Evolutionary conservation across 2,888 invertebrate species (phyloP).

Genomic region (Polietes domitor): DNA sequence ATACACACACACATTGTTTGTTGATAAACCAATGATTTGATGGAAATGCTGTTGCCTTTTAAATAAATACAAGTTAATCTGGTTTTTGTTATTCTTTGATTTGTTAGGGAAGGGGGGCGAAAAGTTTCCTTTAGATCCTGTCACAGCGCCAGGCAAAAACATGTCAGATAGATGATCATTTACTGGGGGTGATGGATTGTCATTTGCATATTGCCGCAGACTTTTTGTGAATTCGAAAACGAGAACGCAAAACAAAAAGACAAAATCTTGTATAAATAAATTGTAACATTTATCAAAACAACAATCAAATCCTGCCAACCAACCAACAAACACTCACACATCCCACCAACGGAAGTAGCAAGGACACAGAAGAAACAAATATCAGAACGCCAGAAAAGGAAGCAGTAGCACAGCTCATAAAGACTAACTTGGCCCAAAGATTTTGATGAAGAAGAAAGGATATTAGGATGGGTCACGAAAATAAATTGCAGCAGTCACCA

Average conservation of each 20-base stretch:
- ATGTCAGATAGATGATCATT: background rate
- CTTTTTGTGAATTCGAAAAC: background rate
- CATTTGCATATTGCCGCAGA: slow-evolving; percentile 57
- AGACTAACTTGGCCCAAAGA: background rate
- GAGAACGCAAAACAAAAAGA: background rate
- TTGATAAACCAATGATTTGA: no score
- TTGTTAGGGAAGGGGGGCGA: background rate
- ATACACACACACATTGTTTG: no score
- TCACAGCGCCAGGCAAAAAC: background rate
- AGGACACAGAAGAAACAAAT: background rate
- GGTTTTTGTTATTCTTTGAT: background rate
- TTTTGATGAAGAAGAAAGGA: no score
- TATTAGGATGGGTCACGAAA: no score
- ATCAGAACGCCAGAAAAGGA: background rate
- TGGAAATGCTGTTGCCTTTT: background rate
- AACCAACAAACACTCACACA: background rate
- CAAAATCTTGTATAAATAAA: slow-evolving; percentile 33
- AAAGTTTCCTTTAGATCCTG: background rate
- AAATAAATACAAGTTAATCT: slow-evolving; percentile 5
- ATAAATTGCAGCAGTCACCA: no score
- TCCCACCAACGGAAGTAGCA: background rate
- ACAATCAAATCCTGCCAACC: slow-evolving; percentile 11
- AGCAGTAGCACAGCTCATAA: background rate
- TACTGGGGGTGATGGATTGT: slow-evolving; percentile 51
- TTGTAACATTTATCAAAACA: slow-evolving; percentile 40